phyloP scores from a whole-genome alignment of 2,113 vertebrate genomes.

The Fregetta grallaria region DNA sequence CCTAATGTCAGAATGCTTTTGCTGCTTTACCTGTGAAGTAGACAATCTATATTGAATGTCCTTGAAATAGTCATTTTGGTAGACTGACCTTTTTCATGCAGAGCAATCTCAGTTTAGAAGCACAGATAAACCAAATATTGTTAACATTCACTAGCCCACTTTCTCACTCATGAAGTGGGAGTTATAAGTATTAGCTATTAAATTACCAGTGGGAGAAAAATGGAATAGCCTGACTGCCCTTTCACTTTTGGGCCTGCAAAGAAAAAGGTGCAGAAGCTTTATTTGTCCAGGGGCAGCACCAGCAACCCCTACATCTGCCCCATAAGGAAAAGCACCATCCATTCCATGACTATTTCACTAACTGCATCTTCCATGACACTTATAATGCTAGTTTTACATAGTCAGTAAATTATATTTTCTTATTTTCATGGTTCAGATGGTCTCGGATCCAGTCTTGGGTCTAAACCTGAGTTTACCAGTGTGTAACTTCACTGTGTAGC shows the following conservation, averaged over 20 bases:
- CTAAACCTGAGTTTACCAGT: background rate
- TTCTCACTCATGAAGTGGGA: background rate
- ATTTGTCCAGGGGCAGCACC: background rate
- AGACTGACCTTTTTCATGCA: background rate
- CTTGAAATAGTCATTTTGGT: slow-evolving; percentile 14
- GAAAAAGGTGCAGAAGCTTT: background rate
- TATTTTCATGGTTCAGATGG: background rate
- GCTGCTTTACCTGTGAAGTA: slow-evolving; percentile 36
- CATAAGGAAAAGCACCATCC: background rate
- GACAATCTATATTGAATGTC: slow-evolving; percentile 23
- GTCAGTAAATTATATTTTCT: background rate
- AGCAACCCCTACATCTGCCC: rapidly evolving
- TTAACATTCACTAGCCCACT: background rate
- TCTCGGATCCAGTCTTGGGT: background rate
- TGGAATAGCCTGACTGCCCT: background rate
- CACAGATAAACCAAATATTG: background rate
- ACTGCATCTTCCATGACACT: background rate
- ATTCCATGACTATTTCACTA: background rate
- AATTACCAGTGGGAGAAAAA: background rate
- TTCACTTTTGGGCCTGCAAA: background rate
- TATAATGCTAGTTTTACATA: background rate
- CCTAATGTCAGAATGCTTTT: slow-evolving; percentile 42
- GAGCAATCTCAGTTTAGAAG: background rate
- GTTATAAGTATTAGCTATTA: background rate
- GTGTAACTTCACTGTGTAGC: background rate